These are phyloP conservation scores for Anisognathus igniventris DNA, from an alignment of 2,797 vertebrate species.

Conservation along the genomic window DNA sequence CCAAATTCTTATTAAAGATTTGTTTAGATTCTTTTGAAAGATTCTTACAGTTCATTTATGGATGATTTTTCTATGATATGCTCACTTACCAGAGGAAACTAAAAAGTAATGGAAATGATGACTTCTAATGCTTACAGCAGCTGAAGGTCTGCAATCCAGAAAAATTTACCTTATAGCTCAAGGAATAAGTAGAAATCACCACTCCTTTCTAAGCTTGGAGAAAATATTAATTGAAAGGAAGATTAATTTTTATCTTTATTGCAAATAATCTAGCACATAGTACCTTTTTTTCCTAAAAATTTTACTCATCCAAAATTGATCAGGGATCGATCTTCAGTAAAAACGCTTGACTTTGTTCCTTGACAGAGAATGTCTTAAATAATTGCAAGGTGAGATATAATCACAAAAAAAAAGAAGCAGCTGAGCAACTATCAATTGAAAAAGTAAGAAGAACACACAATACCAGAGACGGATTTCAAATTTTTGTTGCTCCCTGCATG, in stretches of 20 bases:
- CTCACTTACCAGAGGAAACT: not conserved
- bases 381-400: not conserved
- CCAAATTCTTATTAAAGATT: not conserved
- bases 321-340: not conserved
- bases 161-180: not conserved
- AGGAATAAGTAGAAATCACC: not conserved
- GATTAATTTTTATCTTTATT: not conserved
- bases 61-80: not conserved
- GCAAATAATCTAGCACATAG: not conserved
- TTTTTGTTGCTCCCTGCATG: not conserved
- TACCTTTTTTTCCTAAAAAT: not conserved
- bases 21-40: not conserved
- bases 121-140: not conserved
- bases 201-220: not conserved
- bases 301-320: slow-evolving; percentile 3
- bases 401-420: not conserved
- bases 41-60: not conserved
- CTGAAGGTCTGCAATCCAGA: not conserved
- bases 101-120: not conserved
- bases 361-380: slow-evolving; percentile 13
- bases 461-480: not conserved
- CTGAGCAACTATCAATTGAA: not conserved
- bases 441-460: not conserved
- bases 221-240: not conserved
- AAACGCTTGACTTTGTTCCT: slow-evolving; percentile 20